Percentiles rank a stretch among this genome's conserved stretches.
phyloP scores from a whole-genome alignment of 1,140 invertebrate species.

The Calephelis virginiensis region DNA sequence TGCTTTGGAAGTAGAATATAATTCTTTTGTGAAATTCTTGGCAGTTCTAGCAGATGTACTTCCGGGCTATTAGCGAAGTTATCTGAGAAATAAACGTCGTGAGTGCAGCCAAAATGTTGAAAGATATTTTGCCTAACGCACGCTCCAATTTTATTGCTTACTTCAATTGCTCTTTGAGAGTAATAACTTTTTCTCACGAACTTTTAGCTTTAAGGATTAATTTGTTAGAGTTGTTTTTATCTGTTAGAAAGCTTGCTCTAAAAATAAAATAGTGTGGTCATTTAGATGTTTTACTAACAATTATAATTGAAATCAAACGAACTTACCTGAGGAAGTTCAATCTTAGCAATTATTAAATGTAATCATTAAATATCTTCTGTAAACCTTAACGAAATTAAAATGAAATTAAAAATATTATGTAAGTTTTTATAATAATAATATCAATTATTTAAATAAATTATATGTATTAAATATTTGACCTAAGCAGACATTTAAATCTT shows the following conservation, averaged over 20 bases:
- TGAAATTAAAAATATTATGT: no score
- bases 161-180: slow-evolving; percentile 16
- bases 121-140: slow-evolving; percentile 28
- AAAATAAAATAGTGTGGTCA: no score
- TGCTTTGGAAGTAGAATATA: slow-evolving; percentile 42
- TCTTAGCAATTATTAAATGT: no score
- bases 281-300: no score
- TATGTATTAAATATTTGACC: no score
- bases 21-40: slow-evolving; percentile 46
- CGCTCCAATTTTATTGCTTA: slow-evolving; percentile 28
- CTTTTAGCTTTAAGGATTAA: slow-evolving; percentile 17
- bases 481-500: no score
- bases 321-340: no score
- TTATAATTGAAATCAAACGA: no score
- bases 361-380: no score
- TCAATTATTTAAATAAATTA: no score
- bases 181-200: slow-evolving; percentile 17
- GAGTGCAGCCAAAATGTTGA: slow-evolving; percentile 35
- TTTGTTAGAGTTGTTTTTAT: slow-evolving; percentile 22
- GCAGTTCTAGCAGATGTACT: slow-evolving; percentile 36
- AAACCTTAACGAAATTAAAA: no score
- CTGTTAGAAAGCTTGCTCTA: background rate
- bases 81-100: slow-evolving; percentile 33
- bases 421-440: no score
- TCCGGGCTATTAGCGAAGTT: slow-evolving; percentile 36